Base-by-base conservation (phyloP, 2,888 invertebrate genomes). In the Troides helena region DNA sequence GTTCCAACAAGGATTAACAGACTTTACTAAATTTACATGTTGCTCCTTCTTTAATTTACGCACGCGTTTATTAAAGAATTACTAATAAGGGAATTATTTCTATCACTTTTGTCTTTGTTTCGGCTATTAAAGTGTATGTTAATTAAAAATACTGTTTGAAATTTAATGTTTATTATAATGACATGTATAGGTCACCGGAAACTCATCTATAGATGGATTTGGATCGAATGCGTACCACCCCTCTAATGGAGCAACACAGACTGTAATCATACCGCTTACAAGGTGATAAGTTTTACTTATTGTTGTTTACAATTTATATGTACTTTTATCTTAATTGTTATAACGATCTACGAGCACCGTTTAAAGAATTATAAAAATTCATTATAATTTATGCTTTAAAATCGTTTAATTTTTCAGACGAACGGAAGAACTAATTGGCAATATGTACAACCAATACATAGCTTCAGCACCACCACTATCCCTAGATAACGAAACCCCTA, bases 141-240 rank as follows among this genome's bases (percentile, higher is more conserved):
- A 10, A 39, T 30, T 30, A 30, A 30, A 39, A 39, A 39, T 39
- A 39, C 39, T 39, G 7, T 39, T 39, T 39, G 0, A n/a, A 21
- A 56, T 23, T 43, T 21, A 62, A 62, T 25, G n/a, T 12, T 10
- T 46, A 25, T 18, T 53, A 14, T 57, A 56, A 76, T 39, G 63
- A 63, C 65, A 21, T 50, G 68, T 68, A 0, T 72, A 92, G 85
- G 88, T 92, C 12, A 87, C 88, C 0, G 92, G 93, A 5, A 89
- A 86, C 65, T 86, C 92, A 0, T 90, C 89, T 1, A 79, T 94
- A 14, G 94, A 95, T 74, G 90, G 94, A 46, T 95, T 95, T 75
- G 94, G 94, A 0, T 94, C 94, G 56, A 95, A 95, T 76, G 90
- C 94, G 0, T 95, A 95, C 76, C 95, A 95, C 62, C 95, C 95